phyloP scores from a whole-genome alignment of 2,888 invertebrate genomes.

The Shargacucullia verbasci region DNA sequence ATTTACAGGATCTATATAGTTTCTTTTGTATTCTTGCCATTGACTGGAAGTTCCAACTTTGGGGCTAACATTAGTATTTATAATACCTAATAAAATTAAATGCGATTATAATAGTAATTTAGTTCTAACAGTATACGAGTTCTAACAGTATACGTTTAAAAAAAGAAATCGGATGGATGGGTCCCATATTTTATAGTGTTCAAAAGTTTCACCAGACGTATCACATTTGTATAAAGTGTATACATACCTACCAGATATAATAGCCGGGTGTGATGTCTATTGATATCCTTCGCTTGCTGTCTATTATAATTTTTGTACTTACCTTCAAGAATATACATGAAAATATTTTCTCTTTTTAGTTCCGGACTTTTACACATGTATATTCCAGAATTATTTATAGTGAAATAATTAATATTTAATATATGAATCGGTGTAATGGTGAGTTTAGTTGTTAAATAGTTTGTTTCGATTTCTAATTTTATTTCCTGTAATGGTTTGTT shows the following conservation, averaged over 20 bases:
- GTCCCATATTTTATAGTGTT: too few species aligned
- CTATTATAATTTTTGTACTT: constrained; percentile 15
- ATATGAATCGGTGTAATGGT: constrained; percentile 46
- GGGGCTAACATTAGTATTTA: constrained; percentile 14
- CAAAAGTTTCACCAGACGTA: too few species aligned
- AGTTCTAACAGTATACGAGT: too few species aligned
- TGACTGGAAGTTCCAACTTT: constrained; percentile 53
- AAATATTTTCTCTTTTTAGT: constrained; percentile 9
- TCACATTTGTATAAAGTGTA: too few species aligned
- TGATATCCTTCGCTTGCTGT: too few species aligned
- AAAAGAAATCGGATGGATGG: too few species aligned
- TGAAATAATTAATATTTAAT: constrained; percentile 54
- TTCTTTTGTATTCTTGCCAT: constrained; percentile 85
- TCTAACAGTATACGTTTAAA: too few species aligned
- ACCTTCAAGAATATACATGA: constrained; percentile 52
- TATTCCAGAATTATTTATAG: constrained; percentile 57
- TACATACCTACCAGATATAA: too few species aligned
- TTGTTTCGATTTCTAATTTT: constrained; percentile 18
- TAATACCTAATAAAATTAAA: constrained; percentile 21
- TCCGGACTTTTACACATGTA: constrained; percentile 53
- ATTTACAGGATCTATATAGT: constrained; percentile 81
- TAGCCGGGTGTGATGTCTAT: too few species aligned
- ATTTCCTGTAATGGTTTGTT: constrained; percentile 18
- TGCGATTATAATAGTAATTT: neutral
- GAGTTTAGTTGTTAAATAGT: constrained; percentile 26